Base-by-base conservation (phyloP, 2,797 vertebrate species). In the Poeciliopsis infans region DNA sequence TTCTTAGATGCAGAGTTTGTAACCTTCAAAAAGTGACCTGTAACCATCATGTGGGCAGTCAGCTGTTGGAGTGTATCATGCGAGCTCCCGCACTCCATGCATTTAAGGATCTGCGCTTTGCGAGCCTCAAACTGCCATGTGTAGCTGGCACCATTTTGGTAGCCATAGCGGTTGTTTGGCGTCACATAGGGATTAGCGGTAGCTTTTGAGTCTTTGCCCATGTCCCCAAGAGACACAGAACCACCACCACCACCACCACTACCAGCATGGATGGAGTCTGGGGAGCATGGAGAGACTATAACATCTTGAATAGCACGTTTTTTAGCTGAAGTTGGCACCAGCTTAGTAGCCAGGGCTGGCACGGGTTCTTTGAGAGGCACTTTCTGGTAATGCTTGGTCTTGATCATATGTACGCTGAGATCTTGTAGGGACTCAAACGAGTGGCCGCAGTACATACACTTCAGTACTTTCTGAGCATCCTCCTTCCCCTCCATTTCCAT, bases 321-420 rank as follows among this genome's bases (percentile, higher is more conserved):
- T 95, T 98, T 99, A 94, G 97, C 97, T 87, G 98, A 93, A 77
- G 90, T 95, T 92, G 97, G 94, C 87, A 99, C 94, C 95, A 99
- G 95, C 90, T 99, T 99, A 55, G 96, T 95, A 88, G 98, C 96
- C 95, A 99, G 96, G 92, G 98, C 97, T 86, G 98, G 98, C 95
- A 99, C 96, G 77, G 98, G 98, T 95, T 99, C 98, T 97, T 99
- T 99, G 93, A 99, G 98, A 98, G 98, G 98, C 98, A 99, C 98
- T 98, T 99, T 99, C 97, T 99, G 98, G 97, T 99, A 99, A 97
- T 99, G 98, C 96, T 99, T 99, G 91, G 98, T 99, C 97, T 99
- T 99, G 93, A 99, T 99, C 98, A 99, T 99, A 93, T 99, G 98
- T 86, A 99, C 98, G 0, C 98, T 99, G 84, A 99, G 97, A 95